Base-by-base conservation (phyloP, 2,113 vertebrate species). In the Monarcha castaneiventris region DNA sequence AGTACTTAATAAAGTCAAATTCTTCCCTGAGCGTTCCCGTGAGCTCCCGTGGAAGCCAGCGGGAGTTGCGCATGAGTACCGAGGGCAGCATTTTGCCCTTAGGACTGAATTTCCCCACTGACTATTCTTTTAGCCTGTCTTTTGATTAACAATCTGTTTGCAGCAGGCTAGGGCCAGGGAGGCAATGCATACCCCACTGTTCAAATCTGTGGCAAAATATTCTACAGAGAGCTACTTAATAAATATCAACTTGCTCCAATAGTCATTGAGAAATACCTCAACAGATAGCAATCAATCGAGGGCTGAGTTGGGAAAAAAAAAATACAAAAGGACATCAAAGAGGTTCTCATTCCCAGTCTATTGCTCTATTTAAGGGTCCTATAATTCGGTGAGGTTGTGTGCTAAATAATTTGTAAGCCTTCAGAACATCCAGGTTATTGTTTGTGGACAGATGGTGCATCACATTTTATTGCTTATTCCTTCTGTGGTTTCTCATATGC, bases 401-500 rank as follows among this genome's bases (percentile, higher is more conserved):
- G 98, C 98, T 98, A 98, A 98, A 98, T 99, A 98, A 99, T 98
- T 98, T 98, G 98, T 97, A 98, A 98, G 98, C 98, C 98, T 98
- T 98, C 97, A 97, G 97, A 98, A 98, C 98, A 97, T 97, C 97
- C 98, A 98, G 98, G 98, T 98, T 99, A 98, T 98, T 98, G 98
- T 98, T 98, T 98, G 98, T 97, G 98, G 98, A 98, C 98, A 99
- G 99, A 99, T 99, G 99, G 99, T 97, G 98, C 98, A 97, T 97
- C 97, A 97, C 98, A 97, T 98, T 99, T 99, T 99, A 99, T 98
- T 98, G 98, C 98, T 98, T 98, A 98, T 98, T 98, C 99, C 99
- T 99, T 99, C 98, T 99, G 98, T 98, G 98, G 97, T 98, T 97
- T 98, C 98, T 98, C 98, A 96, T 97, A 97, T 97, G 97, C 95